Conservation (phyloP, 2,797 vertebrate genomes). For the Loriculus beryllinus region DNA sequence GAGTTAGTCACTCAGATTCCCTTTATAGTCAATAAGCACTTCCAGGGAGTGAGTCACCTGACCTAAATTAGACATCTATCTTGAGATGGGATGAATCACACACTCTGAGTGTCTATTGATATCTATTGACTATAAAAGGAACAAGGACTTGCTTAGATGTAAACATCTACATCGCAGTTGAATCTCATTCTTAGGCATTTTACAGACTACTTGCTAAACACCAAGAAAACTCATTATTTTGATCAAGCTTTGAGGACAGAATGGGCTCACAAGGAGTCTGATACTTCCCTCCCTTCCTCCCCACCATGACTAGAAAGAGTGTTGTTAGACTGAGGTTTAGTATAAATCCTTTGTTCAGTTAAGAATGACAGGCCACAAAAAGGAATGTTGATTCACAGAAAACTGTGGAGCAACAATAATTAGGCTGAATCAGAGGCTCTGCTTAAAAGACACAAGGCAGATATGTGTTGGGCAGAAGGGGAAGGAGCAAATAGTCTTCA, state of each 20-base stretch:
- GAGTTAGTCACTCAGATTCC: constrained; percentile 47
- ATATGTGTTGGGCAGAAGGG: background rate
- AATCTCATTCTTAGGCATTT: background rate
- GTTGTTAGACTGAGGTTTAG: background rate
- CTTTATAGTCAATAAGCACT: constrained; percentile 59
- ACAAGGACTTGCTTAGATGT: constrained; percentile 27
- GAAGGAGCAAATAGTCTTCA: constrained; percentile 16
- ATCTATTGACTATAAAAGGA: constrained; percentile 71
- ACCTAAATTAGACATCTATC: constrained; percentile 59
- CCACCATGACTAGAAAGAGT: background rate
- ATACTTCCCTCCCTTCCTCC: background rate
- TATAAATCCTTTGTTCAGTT: background rate
- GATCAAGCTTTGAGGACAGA: background rate
- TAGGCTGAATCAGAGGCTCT: constrained; percentile 6
- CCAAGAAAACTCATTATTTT: background rate
- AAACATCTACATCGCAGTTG: constrained; percentile 7
- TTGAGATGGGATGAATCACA: constrained; percentile 67
- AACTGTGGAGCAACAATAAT: constrained; percentile 19
- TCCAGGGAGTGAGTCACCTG: constrained; percentile 65
- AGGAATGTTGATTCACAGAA: background rate
- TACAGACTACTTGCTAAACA: background rate
- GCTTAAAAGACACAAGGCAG: background rate
- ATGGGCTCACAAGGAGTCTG: background rate
- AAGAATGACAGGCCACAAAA: background rate
- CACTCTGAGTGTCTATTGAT: constrained; percentile 58